These are phyloP conservation scores for Mohoua ochrocephala DNA, from an alignment of 2,113 vertebrate species.

Conservation along the genomic window DNA sequence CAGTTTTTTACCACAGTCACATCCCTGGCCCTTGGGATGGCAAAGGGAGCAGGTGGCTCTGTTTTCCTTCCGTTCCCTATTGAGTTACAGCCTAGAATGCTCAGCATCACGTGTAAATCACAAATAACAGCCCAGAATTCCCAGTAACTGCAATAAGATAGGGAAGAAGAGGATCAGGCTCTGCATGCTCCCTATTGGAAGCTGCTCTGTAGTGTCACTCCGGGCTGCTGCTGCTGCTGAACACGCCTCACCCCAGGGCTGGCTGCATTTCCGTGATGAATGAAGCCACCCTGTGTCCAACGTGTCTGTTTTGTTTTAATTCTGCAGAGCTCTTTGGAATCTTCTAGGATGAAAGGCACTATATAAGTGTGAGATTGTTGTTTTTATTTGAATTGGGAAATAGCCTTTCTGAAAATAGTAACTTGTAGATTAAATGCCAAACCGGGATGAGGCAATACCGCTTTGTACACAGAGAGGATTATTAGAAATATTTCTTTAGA, in stretches of 20 bases:
- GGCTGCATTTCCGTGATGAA: neutral
- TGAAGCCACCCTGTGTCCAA: slow-evolving; percentile 25
- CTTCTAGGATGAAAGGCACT: slow-evolving; percentile 15
- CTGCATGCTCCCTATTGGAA: neutral
- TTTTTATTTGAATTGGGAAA: slow-evolving; percentile 60
- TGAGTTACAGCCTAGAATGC: neutral
- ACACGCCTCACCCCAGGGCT: neutral
- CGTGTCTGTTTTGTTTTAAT: slow-evolving; percentile 41
- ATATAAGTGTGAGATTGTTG: slow-evolving; percentile 41
- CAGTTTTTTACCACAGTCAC: neutral
- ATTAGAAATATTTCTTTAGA: slow-evolving; percentile 66
- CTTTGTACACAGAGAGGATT: slow-evolving; percentile 67
- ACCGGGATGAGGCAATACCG: slow-evolving; percentile 47
- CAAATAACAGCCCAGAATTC: neutral
- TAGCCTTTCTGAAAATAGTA: slow-evolving; percentile 62
- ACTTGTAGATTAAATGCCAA: slow-evolving; percentile 58
- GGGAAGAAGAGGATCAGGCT: neutral
- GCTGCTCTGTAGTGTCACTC: neutral
- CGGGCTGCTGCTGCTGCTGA: neutral
- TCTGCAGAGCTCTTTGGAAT: slow-evolving; percentile 23
- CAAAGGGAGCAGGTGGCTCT: neutral
- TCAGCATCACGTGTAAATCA: neutral
- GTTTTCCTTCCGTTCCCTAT: neutral
- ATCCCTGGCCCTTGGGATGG: neutral
- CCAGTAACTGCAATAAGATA: neutral